Evolutionary conservation across 2,888 invertebrate species (phyloP).

Genomic region (Eristalinus sepulchralis): DNA sequence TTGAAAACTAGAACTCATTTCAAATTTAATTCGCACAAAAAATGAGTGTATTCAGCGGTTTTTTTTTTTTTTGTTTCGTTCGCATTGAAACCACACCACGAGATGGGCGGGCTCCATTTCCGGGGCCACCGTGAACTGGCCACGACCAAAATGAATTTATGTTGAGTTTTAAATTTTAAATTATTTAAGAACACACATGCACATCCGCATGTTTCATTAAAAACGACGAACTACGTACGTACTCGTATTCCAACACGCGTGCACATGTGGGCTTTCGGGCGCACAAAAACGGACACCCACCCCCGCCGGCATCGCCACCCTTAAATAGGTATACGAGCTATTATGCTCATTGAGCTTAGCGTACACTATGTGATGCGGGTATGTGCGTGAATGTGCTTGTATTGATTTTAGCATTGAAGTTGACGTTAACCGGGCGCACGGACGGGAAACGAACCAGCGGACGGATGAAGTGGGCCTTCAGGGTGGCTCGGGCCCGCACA

Average conservation of each 20-base stretch:
- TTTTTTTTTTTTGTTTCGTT: background rate
- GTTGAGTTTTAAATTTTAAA: slow-evolving; percentile 63
- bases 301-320: slow-evolving; percentile 50
- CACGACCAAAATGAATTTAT: slow-evolving; percentile 57
- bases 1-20: background rate
- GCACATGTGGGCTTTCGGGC: background rate
- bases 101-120: background rate
- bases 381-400: slow-evolving; percentile 61
- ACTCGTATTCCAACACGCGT: background rate
- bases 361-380: slow-evolving; percentile 46
- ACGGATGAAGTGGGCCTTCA: background rate
- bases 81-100: background rate
- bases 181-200: slow-evolving; percentile 57
- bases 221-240: slow-evolving; percentile 39
- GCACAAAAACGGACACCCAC: slow-evolving; percentile 34
- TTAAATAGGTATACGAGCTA: slow-evolving; percentile 62
- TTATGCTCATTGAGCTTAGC: slow-evolving; percentile 68
- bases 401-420: slow-evolving; percentile 69
- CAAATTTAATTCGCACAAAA: background rate
- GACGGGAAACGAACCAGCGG: slow-evolving; percentile 31
- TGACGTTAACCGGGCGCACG: slow-evolving; percentile 49
- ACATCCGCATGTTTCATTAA: slow-evolving; percentile 57
- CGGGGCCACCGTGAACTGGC: background rate
- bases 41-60: background rate
- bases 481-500: background rate